A percentile compares a stretch with the other conserved stretches of the same genome.
phyloP scores from a whole-genome alignment of 2,888 invertebrate genomes.

The Notodonta ziczac region DNA sequence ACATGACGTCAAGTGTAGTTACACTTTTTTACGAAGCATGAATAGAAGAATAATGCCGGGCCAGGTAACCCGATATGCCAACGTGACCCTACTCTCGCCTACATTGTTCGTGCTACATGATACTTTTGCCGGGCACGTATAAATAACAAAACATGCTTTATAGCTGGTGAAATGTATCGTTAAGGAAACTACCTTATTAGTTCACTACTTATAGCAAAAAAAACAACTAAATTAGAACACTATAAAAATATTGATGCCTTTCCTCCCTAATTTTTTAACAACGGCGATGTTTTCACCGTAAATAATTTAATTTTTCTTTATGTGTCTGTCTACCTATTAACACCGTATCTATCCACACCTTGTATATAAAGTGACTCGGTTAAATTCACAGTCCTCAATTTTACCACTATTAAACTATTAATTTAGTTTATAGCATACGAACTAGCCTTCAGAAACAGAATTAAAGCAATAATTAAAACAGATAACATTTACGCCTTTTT shows the following conservation, averaged over 20 bases:
- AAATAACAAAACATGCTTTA: constrained; percentile 33
- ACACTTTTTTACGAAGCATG: constrained; percentile 52
- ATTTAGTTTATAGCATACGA: no score
- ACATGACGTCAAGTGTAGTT: constrained; percentile 44
- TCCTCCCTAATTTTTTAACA: no score
- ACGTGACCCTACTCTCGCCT: constrained; percentile 58
- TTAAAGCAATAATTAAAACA: background rate
- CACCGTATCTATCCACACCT: no score
- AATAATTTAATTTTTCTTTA: no score
- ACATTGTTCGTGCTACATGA: constrained; percentile 58
- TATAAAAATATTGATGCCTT: background rate
- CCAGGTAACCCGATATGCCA: constrained; percentile 63
- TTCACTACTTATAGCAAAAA: background rate
- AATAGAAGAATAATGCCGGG: constrained; percentile 61
- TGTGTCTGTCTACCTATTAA: no score
- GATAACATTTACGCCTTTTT: background rate
- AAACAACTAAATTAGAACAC: background rate
- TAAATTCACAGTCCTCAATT: no score
- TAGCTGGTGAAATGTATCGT: constrained; percentile 15
- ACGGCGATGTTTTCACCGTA: no score
- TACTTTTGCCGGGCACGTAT: constrained; percentile 47
- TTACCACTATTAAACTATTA: no score
- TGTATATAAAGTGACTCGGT: no score
- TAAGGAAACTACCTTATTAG: background rate
- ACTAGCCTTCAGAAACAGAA: no score